Percentiles rank a stretch among this genome's conserved stretches.
Conservation (phyloP, 1,140 invertebrate genomes). For the Drosophila sulfurigaster region DNA sequence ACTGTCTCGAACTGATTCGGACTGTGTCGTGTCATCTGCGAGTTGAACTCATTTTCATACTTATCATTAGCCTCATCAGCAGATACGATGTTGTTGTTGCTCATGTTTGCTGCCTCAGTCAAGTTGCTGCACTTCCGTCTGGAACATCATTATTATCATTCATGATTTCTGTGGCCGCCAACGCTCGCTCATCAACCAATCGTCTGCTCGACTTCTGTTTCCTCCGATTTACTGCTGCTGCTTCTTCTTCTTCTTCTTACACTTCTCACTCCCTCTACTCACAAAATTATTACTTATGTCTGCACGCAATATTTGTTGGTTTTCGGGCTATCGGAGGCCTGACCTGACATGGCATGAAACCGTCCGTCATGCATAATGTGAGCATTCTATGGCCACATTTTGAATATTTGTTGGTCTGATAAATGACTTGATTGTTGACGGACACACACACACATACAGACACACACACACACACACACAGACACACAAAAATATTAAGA, state of each 20-base stretch:
- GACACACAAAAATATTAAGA: background rate
- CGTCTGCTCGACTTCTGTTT: constrained; percentile 74
- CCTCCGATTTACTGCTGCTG: constrained; percentile 24
- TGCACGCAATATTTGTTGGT: constrained; percentile 76
- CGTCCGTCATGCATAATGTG: constrained; percentile 51
- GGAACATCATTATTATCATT: constrained; percentile 46
- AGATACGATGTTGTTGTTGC: constrained; percentile 40
- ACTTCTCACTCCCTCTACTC: constrained; percentile 19
- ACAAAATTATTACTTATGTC: constrained; percentile 64
- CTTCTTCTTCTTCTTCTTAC: constrained; percentile 16
- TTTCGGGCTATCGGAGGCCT: constrained; percentile 41
- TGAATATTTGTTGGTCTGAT: constrained; percentile 66
- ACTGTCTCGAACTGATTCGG: background rate
- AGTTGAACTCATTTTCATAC: constrained; percentile 68
- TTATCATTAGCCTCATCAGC: constrained; percentile 72
- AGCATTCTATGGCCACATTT: constrained; percentile 55
- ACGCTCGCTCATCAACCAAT: constrained; percentile 60
- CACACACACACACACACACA: constrained; percentile 21
- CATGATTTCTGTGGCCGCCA: constrained; percentile 38
- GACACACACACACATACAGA: constrained; percentile 14
- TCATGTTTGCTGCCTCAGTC: constrained; percentile 23
- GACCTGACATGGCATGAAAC: constrained; percentile 35
- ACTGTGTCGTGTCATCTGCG: constrained; percentile 61
- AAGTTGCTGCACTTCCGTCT: constrained; percentile 50
- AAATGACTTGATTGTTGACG: constrained; percentile 60